Evolutionary conservation across 2,113 vertebrate species (phyloP), one percentile per base, ranked within the genome.

Genomic region (Macroglossus sobrinus): DNA sequence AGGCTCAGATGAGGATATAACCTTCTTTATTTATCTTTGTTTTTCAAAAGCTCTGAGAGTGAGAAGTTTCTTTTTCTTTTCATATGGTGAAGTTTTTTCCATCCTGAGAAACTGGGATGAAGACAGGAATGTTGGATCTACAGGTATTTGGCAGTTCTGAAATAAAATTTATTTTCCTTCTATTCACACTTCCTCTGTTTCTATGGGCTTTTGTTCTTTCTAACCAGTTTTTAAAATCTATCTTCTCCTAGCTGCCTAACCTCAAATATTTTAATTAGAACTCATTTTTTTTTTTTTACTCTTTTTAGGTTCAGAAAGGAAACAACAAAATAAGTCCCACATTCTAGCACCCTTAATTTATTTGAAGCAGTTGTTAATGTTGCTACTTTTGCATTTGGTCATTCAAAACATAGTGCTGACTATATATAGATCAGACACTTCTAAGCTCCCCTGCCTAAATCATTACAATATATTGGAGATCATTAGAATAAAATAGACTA

Each of bases 21-120:
- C 91, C 96, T 84, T 50, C 55, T 88, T 90, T 97, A 96, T 85
- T 97, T 96, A 88, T 96, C 95, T 97, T 98, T 96, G 12, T 94
- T 93, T 97, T 84, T 64, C 61, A 14, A 89, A 87, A 87, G 33
- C 88, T 82, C 24, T 47, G 59, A 43, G 45, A 88, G 33, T 64
- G 61, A 63, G 33, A 33, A 38, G 22, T 84, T 89, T 86, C 33
- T 95, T 94, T 64, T 2, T 15, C 38, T 93, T 92, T 94, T 74
- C 47, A 79, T 35, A 79, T 1, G 22, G 53, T 12, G 16, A 97
- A n/a, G 53, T 22, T 30, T 69, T 93, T 94, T 92, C 90, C n/a
- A 50, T 55, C 38, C 79, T 57, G 2, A 91, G 82, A 12, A 61
- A 21, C 71, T 40, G 1, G 18, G 63, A 28, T 19, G 21, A 43